phyloP scores from a whole-genome alignment of 2,888 invertebrate genomes.

The Eremobia ochroleuca region DNA sequence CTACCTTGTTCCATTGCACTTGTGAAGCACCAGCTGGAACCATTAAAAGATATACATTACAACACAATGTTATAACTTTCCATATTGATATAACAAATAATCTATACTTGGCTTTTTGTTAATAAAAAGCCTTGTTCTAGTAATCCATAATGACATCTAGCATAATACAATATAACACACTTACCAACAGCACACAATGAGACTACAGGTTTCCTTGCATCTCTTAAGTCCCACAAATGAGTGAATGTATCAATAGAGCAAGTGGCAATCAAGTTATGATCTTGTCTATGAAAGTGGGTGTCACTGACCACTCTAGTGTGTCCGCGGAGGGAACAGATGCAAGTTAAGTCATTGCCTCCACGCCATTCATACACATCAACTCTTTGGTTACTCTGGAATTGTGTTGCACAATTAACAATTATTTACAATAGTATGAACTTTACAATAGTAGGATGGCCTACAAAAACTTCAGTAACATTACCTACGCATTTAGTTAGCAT shows the following conservation, averaged over 20 bases:
- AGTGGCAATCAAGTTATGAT: constrained; percentile 92
- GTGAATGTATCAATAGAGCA: constrained; percentile 98
- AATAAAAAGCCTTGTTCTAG: not conserved
- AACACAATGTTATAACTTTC: not conserved
- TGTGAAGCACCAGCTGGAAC: constrained; percentile 96
- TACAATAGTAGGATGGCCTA: not conserved
- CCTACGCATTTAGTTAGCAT: not conserved
- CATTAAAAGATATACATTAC: constrained; percentile 3
- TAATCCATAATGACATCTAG: constrained; percentile 2
- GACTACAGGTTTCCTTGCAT: constrained; percentile 95
- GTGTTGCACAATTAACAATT: not conserved
- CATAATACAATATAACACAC: constrained; percentile 57
- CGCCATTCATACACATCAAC: constrained; percentile 96
- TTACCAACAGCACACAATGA: constrained; percentile 97
- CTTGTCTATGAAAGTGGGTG: constrained; percentile 96
- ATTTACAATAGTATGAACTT: not conserved
- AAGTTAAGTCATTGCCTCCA: constrained; percentile 93
- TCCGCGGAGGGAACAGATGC: constrained; percentile 94
- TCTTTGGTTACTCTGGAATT: constrained; percentile 94
- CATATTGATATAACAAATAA: not conserved
- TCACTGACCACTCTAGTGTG: constrained; percentile 97
- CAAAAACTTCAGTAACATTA: not conserved
- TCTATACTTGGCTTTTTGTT: not conserved
- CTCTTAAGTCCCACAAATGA: constrained; percentile 98
- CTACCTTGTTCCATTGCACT: constrained; percentile 98